These are phyloP conservation scores for Girardinichthys multiradiatus DNA, from an alignment of 2,113 vertebrate species.

Conservation along the genomic window DNA sequence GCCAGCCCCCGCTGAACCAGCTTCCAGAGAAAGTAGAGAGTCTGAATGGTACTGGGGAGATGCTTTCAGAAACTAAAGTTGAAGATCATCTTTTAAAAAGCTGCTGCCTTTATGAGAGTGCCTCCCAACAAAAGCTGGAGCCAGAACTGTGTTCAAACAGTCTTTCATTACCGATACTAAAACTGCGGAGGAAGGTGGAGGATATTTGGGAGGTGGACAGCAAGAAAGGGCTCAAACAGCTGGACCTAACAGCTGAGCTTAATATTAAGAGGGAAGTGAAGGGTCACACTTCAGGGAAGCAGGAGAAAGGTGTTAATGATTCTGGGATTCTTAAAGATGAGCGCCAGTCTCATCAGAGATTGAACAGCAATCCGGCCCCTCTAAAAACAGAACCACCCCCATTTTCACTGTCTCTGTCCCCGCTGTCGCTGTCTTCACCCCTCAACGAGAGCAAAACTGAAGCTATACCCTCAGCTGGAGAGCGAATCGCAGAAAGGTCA, in stretches of 20 bases:
- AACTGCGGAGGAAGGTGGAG: conserved; percentile 72
- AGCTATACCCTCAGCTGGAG: conserved; percentile 5
- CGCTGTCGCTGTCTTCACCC: conserved; percentile 77
- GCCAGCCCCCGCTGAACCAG: background rate
- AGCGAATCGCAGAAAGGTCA: conserved; percentile 40
- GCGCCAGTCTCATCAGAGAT: conserved; percentile 36
- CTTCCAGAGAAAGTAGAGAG: conserved; percentile 5
- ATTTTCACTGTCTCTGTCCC: conserved; percentile 77
- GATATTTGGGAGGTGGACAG: conserved; percentile 80
- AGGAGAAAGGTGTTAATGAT: conserved; percentile 38
- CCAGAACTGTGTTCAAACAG: conserved; percentile 30
- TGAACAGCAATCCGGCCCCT: conserved; percentile 18
- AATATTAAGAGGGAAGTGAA: conserved; percentile 39
- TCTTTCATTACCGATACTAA: conserved; percentile 70
- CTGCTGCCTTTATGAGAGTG: conserved; percentile 64
- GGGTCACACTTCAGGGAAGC: conserved; percentile 39
- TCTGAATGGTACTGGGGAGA: background rate
- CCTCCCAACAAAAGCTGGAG: conserved; percentile 48
- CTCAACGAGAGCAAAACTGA: conserved; percentile 60
- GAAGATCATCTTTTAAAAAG: conserved; percentile 53
- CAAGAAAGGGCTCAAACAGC: conserved; percentile 38
- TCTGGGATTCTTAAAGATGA: conserved; percentile 68
- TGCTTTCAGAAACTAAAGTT: conserved; percentile 40
- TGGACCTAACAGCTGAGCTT: conserved; percentile 35
- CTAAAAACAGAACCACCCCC: conserved; percentile 60